Conservation (phyloP, 2,113 vertebrate species). For the Misgurnus mizolepis region DNA sequence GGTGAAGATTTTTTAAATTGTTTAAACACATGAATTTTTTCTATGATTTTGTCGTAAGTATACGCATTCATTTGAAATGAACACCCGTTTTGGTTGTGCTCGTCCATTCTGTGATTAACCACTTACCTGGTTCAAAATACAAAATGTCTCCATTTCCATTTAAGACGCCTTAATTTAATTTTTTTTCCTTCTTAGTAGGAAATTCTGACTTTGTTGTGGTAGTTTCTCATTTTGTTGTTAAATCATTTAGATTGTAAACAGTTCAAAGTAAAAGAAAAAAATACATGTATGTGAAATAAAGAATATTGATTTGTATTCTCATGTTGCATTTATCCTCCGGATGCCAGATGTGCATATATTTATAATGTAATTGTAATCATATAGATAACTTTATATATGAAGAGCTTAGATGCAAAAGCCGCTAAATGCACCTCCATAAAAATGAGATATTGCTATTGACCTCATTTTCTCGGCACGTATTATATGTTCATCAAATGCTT, state of each 20-base stretch:
- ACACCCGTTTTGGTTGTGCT: conserved; percentile 58
- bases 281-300: conserved; percentile 82
- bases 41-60: conserved; percentile 52
- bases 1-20: conserved; percentile 56
- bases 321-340: conserved; percentile 45
- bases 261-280: conserved; percentile 67
- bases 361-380: not conserved
- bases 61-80: conserved; percentile 45
- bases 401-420: not conserved
- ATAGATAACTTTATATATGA: too few relatives aligned
- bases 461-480: too few relatives aligned
- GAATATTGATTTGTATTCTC: conserved; percentile 78
- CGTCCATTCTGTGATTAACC: conserved; percentile 57
- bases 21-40: conserved; percentile 53
- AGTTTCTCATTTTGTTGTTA: conserved; percentile 83
- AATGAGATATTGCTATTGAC: too few relatives aligned
- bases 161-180: conserved; percentile 70
- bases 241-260: conserved; percentile 83
- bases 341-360: conserved; percentile 31
- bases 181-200: conserved; percentile 65
- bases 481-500: too few relatives aligned
- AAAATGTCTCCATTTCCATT: conserved; percentile 69
- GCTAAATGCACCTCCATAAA: too few relatives aligned
- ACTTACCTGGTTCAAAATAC: conserved; percentile 68
- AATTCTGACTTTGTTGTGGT: conserved; percentile 80